Evolutionary conservation across 2,888 invertebrate species (phyloP), one percentile per base, ranked within the genome.

Genomic region (Ecliptopera silaceata): DNA sequence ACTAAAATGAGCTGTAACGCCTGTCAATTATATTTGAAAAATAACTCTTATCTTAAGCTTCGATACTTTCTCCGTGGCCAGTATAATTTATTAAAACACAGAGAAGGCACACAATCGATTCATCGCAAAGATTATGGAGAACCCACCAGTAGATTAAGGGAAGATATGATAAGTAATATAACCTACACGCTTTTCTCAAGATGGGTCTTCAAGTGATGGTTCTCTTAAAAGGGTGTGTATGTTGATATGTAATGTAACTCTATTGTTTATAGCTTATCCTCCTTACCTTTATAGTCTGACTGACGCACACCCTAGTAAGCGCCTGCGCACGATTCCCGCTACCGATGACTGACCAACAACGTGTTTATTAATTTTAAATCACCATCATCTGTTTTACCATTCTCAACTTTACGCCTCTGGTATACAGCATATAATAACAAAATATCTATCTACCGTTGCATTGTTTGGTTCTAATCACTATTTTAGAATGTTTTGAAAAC

Each of bases 301-400:
- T 68, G 65, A 64, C 64, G 67, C 61, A 62, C 55, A 52, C 44
- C 56, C 48, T 57, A 49, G 38, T 39, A 55, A 58, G 64, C 64
- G 65, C 65, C 32, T 48, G 67, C 70, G 69, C 65, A 61, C 63
- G 66, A 63, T 72, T 75, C 71, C 50, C 58, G 64, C 66, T 68
- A 72, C 68, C 66, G 71, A 71, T 74, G 77, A 77, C 67, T 70
- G 66, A 70, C 68, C 55, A 63, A 56, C 57, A 62, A 58, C 66
- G 60, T 66, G 70, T 65, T 65, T 68, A 64, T 63, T 58, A 61
- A 52, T 54, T 59, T 50, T 18, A 54, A 59, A 59, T 55, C 54
- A 54, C 54, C 49, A 41, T 49, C 17, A 20, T 20, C 18, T 26
- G 39, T 26, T 44, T 26, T 38, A 3, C 32, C 13, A 55, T 38